phyloP scores from a whole-genome alignment of 2,888 invertebrate species.

The Drosophila longiperda region DNA sequence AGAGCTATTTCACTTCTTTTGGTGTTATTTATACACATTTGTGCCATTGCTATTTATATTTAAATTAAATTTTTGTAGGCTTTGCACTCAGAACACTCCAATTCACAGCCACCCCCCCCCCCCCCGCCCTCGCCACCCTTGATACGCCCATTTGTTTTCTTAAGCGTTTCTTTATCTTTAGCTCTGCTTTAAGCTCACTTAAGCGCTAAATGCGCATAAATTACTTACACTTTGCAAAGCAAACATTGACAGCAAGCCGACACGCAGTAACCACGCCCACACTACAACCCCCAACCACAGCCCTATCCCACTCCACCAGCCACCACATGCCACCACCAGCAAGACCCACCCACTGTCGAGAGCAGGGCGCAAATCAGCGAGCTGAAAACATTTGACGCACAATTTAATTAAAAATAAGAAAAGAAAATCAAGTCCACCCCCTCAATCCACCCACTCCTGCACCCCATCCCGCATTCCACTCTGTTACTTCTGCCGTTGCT shows the following conservation, averaged over 20 bases:
- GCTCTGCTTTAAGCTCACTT: conserved; percentile 74
- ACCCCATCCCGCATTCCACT: background rate
- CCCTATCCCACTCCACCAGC: background rate
- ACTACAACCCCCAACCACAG: background rate
- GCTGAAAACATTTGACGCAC: conserved; percentile 76
- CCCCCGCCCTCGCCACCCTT: background rate
- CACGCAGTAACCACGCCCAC: conserved; percentile 38
- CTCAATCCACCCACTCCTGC: background rate
- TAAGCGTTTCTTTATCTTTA: conserved; percentile 65
- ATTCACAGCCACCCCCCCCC: background rate
- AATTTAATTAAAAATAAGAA: conserved; percentile 74
- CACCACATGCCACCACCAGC: conserved; percentile 1
- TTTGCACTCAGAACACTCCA: conserved; percentile 1
- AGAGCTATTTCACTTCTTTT: background rate
- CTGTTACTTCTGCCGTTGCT: background rate
- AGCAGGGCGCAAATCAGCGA: conserved; percentile 58
- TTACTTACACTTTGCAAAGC: conserved; percentile 78
- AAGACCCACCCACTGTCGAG: conserved; percentile 8
- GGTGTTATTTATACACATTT: conserved; percentile 6
- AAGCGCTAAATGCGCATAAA: conserved; percentile 80
- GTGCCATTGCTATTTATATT: conserved; percentile 11
- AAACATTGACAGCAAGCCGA: conserved; percentile 72
- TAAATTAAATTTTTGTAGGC: conserved; percentile 13
- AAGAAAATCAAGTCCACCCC: conserved; percentile 1
- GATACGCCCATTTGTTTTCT: conserved; percentile 47